Evolutionary conservation across 2,888 invertebrate species (phyloP), one percentile per base, ranked within the genome.

Genomic region (Nebria brevicollis): DNA sequence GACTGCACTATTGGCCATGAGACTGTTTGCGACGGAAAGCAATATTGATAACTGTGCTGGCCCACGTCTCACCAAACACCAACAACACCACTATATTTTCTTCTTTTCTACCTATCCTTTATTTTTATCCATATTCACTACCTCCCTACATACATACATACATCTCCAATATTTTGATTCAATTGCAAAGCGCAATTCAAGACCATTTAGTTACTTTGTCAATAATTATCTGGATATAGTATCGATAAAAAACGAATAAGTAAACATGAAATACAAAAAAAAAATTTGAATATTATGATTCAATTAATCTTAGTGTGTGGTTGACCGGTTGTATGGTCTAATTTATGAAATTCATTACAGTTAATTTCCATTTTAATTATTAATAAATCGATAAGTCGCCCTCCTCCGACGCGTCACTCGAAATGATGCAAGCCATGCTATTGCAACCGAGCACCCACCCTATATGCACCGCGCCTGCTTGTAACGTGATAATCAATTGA

Each of bases 1-100:
- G 84, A 83, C 85, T 84, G 82, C 84, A 84, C 84, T 84, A 86
- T 86, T 86, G 86, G 84, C 86, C 86, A 86, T 86, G 87, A 86
- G 86, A 87, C 85, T 85, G 86, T 86, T 85, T 86, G 84, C 77
- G 54, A 74, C 82, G 83, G 83, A 82, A 83, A 83, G 81, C 79
- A 84, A 82, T 84, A 82, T 84, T 84, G 81, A 84, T 82, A 84
- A 2, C 54, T 54, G 2, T 8, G 13, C 54, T 54, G 54, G 54
- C 11, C 54, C 13, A 54, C 54, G 54, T 34, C 54, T 54, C 54
- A 54, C 34, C 34, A 34, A 34, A 54, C 54, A 43, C 43, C 43
- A 43, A 10, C 6, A 10, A 10, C 2, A 54, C 54, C 11, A 54
- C 54, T 54, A 54, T 54, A 54, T 54, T 54, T 54, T 6, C 1